Evolutionary conservation across 1,140 invertebrate genomes (phyloP).

Genomic region (Phthorimaea operculella): DNA sequence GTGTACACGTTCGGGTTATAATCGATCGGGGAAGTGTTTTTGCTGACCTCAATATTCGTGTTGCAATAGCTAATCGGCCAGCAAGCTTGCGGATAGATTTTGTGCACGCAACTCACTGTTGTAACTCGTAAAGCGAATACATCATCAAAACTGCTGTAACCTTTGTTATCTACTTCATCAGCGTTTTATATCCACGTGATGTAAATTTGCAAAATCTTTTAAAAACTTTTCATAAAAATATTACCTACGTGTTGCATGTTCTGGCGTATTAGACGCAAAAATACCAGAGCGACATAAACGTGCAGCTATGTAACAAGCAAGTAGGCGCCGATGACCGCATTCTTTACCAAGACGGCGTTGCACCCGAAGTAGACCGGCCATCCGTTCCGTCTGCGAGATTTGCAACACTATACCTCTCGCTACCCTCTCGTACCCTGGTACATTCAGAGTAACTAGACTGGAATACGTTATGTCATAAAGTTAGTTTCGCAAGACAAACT

Average conservation of each 20-base stretch:
- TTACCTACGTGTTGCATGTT: neutral
- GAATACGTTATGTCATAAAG: neutral
- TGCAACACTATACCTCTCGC: conserved; percentile 18
- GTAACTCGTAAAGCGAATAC: neutral
- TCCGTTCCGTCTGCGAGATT: conserved; percentile 37
- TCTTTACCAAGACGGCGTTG: conserved; percentile 30
- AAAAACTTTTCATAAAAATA: no score
- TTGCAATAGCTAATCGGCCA: conserved; percentile 1
- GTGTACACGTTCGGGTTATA: neutral
- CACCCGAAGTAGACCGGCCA: conserved; percentile 40
- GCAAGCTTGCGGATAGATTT: neutral
- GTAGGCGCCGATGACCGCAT: conserved; percentile 41
- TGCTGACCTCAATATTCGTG: neutral
- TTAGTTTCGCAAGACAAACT: no score
- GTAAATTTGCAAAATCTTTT: no score
- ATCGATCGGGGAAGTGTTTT: conserved; percentile 2
- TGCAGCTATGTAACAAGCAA: neutral
- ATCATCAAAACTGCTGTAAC: neutral
- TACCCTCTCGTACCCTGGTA: conserved; percentile 18
- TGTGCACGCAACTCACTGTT: neutral
- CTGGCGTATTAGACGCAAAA: neutral
- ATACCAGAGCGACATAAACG: conserved; percentile 18
- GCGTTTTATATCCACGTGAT: no score
- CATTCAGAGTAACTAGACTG: conserved; percentile 5
- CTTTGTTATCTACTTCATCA: no score